phyloP scores from a whole-genome alignment of 2,797 vertebrate genomes.

The Chrysocyon brachyurus region DNA sequence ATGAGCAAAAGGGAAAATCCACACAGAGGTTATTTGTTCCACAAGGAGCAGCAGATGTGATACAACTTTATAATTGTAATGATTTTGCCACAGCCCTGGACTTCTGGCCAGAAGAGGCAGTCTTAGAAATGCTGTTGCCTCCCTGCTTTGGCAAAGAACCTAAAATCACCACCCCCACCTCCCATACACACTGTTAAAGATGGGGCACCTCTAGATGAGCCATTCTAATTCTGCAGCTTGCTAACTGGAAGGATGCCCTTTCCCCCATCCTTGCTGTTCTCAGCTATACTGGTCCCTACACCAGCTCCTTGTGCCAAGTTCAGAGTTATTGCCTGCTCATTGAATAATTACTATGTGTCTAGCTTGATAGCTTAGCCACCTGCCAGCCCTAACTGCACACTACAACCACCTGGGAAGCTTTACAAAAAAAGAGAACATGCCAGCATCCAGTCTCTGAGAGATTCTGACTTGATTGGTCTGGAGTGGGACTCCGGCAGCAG shows the following conservation, averaged over 20 bases:
- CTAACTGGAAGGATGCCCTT: background rate
- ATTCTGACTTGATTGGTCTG: background rate
- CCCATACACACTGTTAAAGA: background rate
- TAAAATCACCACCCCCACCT: background rate
- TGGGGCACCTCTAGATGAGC: background rate
- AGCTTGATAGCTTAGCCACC: conserved; percentile 10
- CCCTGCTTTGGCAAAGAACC: background rate
- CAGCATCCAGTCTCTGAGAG: background rate
- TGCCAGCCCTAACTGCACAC: background rate
- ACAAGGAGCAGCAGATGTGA: conserved; percentile 30
- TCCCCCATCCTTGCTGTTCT: background rate
- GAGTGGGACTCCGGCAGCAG: background rate
- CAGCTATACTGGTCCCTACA: background rate
- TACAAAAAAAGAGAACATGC: background rate
- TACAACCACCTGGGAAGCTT: background rate
- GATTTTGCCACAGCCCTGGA: conserved; percentile 11
- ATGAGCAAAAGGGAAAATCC: conserved; percentile 25
- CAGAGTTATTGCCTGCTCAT: background rate
- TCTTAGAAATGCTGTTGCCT: background rate
- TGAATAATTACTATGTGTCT: background rate
- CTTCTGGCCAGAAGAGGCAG: background rate
- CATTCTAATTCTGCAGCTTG: background rate
- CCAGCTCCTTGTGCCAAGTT: background rate
- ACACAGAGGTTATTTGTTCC: conserved; percentile 33
- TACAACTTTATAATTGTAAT: conserved; percentile 55